A percentile compares a stretch with the other conserved stretches of the same genome.
Conservation (phyloP, 2,797 vertebrate species). For the Danio jaintianensis region DNA sequence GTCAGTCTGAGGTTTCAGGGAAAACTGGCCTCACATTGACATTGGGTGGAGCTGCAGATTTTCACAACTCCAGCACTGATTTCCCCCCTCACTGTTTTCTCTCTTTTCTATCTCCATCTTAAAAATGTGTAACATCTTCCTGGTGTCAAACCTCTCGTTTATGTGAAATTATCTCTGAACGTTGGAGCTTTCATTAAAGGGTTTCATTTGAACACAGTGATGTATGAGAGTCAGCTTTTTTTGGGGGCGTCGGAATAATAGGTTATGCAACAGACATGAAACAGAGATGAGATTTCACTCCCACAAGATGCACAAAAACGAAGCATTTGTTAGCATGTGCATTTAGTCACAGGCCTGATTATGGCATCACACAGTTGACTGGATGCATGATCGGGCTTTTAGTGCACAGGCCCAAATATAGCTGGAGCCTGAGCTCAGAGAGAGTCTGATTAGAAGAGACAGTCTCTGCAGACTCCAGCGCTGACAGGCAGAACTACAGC, state of each 20-base stretch:
- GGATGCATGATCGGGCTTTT: slow-evolving; percentile 46
- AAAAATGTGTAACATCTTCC: slow-evolving; percentile 24
- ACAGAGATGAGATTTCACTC: background rate
- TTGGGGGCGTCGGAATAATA: background rate
- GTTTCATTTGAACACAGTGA: slow-evolving; percentile 20
- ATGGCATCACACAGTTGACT: slow-evolving; percentile 38
- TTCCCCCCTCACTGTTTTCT: background rate
- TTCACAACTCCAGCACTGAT: slow-evolving; percentile 49
- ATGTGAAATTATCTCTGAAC: slow-evolving; percentile 52
- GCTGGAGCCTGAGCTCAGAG: slow-evolving; percentile 54
- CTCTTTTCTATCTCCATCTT: slow-evolving; percentile 1
- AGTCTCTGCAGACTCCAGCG: slow-evolving; percentile 36
- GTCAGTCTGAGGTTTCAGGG: slow-evolving; percentile 45
- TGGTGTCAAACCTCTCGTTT: slow-evolving; percentile 36
- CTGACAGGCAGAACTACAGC: background rate
- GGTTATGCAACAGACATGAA: background rate
- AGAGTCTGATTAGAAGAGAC: slow-evolving; percentile 50
- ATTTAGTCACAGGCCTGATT: slow-evolving; percentile 1
- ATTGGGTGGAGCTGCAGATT: slow-evolving; percentile 57
- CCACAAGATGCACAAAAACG: background rate
- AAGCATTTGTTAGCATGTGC: background rate
- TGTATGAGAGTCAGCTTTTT: background rate
- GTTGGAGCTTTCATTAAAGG: slow-evolving; percentile 54
- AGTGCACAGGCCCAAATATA: slow-evolving; percentile 64
- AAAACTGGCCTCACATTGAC: slow-evolving; percentile 44